Evolutionary conservation across 2,888 invertebrate species (phyloP), one percentile per base, ranked within the genome.

Genomic region (Himalopsyche kuldschensis): DNA sequence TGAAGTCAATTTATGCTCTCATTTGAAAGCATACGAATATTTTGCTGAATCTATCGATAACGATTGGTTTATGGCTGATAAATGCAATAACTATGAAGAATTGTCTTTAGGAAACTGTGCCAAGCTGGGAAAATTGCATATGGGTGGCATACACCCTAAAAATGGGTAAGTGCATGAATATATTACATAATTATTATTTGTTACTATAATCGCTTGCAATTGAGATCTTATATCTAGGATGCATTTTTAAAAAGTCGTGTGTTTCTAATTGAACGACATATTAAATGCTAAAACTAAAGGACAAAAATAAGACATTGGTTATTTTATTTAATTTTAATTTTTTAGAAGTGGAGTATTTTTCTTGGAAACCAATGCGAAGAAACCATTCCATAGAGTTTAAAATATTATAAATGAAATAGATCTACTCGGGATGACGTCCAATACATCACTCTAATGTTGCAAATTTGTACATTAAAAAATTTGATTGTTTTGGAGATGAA

Each of bases 61-160:
- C 1, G 89, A 89, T 27, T 89, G 89, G 0, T 90, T 90, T 48
- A 89, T 89, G 79, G 90, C 90, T 63, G 88, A 88, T 47, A 88
- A 88, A 82, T 90, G 90, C 79, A 3, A 88, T 6, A 90, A 88
- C 85, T 89, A 89, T 79, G 87, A 88, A 6, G 89, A 89, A 17
- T 90, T 90, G 82, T 84, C 90, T 77, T 80, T 89, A 46, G 86
- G 87, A 46, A 82, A 87, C 8, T 90, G 90, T 82, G 87, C 88
- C 55, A 6, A 86, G 4, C 84, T 89, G 8, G 88, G 88, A 0
- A 87, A 87, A n/a, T 84, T 90, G 27, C 87, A 88, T 82, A 89
- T 90, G 90, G 90, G 90, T 27, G 90, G 90, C 63, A 85, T 89
- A 0, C 87, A 79, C 20, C 90, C 90, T 31, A 90, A 90, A 85